Evolutionary conservation across 1,140 invertebrate species (phyloP), one percentile per base, ranked within the genome.

Genomic region (Ganaspis sp.): DNA sequence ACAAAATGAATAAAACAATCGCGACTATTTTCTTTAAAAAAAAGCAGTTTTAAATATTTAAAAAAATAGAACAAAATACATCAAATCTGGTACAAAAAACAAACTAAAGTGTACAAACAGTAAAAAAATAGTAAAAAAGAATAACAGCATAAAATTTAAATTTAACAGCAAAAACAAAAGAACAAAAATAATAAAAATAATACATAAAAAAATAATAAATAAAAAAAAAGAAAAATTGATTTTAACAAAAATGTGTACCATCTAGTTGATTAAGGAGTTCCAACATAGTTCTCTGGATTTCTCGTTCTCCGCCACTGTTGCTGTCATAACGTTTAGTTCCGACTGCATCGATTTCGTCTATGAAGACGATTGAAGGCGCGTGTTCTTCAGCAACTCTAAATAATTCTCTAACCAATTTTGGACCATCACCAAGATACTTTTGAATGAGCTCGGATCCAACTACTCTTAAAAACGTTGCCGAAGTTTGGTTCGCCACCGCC

Each of bases 271-370:
- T 99, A 0, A 99, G 93, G 19, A 99, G 92, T 90, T 99, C 99
- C 91, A 99, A 95, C 99, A 99, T 99, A 78, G 99, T 99, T 88
- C 99, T 94, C 90, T 99, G 99, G 92, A 99, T 99, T 94, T 99
- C 99, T 79, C 99, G 94, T 91, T 99, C 99, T 79, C 99, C 99
- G 54, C 99, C 99, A 82, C 98, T 99, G 91, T 99, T 99, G 0
- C 98, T 99, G 87, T 99, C 99, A 88, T 99, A 99, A 86, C 98
- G 94, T 93, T 99, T 99, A 21, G 99, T 99, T 70, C 99, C 99
- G 40, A 99, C 97, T 77, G 99, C 99, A 94, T 99, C 99, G 86
- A 99, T 99, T 94, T 99, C 99, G 93, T 99, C 99, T 88, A 99
- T 99, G 89, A 99, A 99, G 0, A 99, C 98, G 92, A 99, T 99